Conservation (phyloP, 1,140 invertebrate genomes). For the Globodera rostochiensis region DNA sequence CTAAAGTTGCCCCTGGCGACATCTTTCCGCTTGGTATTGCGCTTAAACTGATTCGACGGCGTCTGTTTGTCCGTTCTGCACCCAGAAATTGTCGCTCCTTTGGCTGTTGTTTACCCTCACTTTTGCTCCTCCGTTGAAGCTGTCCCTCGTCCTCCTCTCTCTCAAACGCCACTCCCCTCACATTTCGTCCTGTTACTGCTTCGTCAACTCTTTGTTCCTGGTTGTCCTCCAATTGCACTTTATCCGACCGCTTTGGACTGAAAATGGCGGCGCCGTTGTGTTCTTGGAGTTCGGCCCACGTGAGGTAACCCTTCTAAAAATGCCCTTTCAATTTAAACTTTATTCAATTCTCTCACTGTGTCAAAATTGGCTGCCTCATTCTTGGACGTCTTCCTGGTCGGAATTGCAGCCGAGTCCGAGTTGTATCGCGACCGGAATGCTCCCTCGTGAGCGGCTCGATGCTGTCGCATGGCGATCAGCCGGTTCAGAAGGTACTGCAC, state of each 20-base stretch:
- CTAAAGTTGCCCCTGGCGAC: constrained; percentile 4
- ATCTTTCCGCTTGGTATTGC: constrained; percentile 42
- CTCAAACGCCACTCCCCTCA: constrained; percentile 18
- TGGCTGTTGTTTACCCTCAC: neutral
- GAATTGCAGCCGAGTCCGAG: constrained; percentile 35
- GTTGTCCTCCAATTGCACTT: neutral
- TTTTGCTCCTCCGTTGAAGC: constrained; percentile 20
- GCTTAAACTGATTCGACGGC: constrained; percentile 49
- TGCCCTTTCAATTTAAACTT: neutral
- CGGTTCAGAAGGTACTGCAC: constrained; percentile 76
- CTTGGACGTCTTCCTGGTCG: constrained; percentile 24
- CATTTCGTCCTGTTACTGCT: neutral
- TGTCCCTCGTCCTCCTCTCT: neutral
- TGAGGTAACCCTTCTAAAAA: constrained; percentile 48
- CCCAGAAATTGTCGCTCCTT: neutral
- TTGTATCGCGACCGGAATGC: constrained; percentile 53
- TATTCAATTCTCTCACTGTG: constrained; percentile 11
- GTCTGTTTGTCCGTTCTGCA: neutral
- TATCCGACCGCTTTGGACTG: neutral
- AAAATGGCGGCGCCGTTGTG: neutral
- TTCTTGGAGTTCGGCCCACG: constrained; percentile 61
- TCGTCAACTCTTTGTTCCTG: neutral
- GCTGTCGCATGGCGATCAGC: constrained; percentile 66
- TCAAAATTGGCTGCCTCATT: constrained; percentile 29
- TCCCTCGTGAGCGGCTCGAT: constrained; percentile 43